phyloP scores from a whole-genome alignment of 2,113 vertebrate genomes.

The Corythoichthys intestinalis region DNA sequence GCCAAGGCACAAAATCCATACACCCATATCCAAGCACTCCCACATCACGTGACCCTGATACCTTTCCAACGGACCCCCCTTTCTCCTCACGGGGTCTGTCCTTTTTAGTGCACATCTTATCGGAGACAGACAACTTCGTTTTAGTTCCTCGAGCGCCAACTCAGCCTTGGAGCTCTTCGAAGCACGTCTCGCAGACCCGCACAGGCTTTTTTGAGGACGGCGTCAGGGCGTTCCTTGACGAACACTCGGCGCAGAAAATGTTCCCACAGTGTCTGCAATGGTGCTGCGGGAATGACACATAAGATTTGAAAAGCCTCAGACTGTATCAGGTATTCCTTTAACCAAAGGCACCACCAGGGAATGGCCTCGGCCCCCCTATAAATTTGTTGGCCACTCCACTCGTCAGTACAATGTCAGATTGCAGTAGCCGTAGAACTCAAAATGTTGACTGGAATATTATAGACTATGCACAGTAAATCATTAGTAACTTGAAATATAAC shows the following conservation, averaged over 20 bases:
- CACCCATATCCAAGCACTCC: conserved; percentile 36
- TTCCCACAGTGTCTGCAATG: conserved; percentile 98
- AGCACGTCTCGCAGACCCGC: conserved; percentile 91
- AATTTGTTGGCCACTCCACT: too few species aligned
- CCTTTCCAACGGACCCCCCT: not conserved
- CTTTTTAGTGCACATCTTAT: conserved; percentile 76
- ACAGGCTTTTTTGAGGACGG: conserved; percentile 98
- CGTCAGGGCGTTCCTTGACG: conserved; percentile 87
- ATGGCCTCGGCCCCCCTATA: too few species aligned
- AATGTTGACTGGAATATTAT: too few species aligned
- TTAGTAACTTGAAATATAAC: too few species aligned
- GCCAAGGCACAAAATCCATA: conserved; percentile 74
- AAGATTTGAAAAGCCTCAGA: not conserved
- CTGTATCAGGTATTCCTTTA: not conserved
- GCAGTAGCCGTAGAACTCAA: too few species aligned
- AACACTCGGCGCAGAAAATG: conserved; percentile 97
- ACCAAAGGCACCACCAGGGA: not conserved
- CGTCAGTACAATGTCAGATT: too few species aligned
- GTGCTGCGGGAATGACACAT: conserved; percentile 73
- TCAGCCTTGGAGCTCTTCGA: conserved; percentile 91
- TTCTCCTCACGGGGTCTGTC: conserved; percentile 36
- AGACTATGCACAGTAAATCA: too few species aligned
- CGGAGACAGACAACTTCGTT: conserved; percentile 66
- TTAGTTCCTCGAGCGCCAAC: conserved; percentile 15
- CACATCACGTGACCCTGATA: not conserved